These are phyloP conservation scores for Huso huso DNA, from an alignment of 2,797 vertebrate species.

Conservation along the genomic window DNA sequence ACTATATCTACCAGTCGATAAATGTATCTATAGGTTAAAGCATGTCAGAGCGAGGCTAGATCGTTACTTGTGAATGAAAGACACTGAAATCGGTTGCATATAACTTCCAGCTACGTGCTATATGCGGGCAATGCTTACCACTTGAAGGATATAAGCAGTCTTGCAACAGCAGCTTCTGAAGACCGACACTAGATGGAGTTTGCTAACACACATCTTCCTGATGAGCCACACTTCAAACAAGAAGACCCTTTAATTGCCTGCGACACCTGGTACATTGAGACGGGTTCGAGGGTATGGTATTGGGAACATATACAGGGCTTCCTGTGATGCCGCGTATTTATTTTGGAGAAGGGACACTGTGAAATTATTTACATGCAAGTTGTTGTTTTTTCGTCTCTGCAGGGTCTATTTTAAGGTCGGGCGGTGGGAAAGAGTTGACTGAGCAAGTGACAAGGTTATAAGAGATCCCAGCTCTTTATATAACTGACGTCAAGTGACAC, in stretches of 20 bases:
- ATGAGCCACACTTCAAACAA: too few relatives aligned
- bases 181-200: constrained; percentile 48
- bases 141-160: neutral
- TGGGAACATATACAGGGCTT: too few relatives aligned
- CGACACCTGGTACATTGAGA: too few relatives aligned
- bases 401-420: constrained; percentile 33
- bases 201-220: constrained; percentile 20
- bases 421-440: constrained; percentile 36
- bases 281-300: too few relatives aligned
- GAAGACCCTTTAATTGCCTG: too few relatives aligned
- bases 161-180: neutral
- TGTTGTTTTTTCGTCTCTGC: constrained; percentile 25
- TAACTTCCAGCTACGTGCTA: too few relatives aligned
- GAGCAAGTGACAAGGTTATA: constrained; percentile 36
- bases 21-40: too few relatives aligned
- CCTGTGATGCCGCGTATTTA: constrained; percentile 16
- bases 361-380: constrained; percentile 33
- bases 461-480: constrained; percentile 28
- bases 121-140: too few relatives aligned
- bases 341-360: constrained; percentile 26
- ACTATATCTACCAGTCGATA: too few relatives aligned
- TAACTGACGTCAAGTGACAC: constrained; percentile 17
- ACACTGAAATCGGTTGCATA: too few relatives aligned
- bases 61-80: too few relatives aligned
- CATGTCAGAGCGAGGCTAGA: too few relatives aligned